Evolutionary conservation across 2,888 invertebrate species (phyloP), one percentile per base, ranked within the genome.

Genomic region (Melanostoma mellinum): DNA sequence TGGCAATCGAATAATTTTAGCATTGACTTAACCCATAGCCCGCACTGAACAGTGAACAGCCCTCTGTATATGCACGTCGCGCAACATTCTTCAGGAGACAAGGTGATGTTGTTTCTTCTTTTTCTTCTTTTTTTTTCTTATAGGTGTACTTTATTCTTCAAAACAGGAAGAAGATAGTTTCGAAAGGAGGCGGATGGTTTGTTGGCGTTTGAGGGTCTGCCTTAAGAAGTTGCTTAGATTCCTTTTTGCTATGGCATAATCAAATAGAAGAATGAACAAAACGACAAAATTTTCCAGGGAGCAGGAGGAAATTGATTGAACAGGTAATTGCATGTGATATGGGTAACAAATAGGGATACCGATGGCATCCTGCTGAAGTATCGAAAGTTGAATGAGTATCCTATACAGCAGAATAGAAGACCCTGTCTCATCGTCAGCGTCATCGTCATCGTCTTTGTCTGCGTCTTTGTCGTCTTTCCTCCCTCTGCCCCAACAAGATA

Each of bases 271-370:
- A 40, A 73, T 68, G 30, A 56, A 38, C 44, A 58, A 36, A 42
- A 60, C 8, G 35, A 42, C 40, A 56, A 48, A 71, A 75, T 74
- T 67, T 78, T 53, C 52, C n/a, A 52, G 48, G 42, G 71, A 67
- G 69, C 30, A 74, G 60, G 60, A 75, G 84, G 79, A 84, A 84
- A 84, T 84, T 84, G 84, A 84, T 84, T 84, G 84, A 79, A 84
- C 84, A 84, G 79, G 84, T 84, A 84, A 84, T 84, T 84, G 84
- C 74, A 79, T 84, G 84, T 84, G 84, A 84, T 84, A 84, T 79
- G 79, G 84, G 84, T 84, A 79, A 84, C 84, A 84, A 84, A 84
- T 84, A 84, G 79, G 84, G 84, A 84, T 84, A 84, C 84, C 74
- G 53, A 78, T 79, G 84, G 78, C 79, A 84, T 84, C 82, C 82